phyloP scores from a whole-genome alignment of 2,113 vertebrate genomes.

The Leuciscus idus region DNA sequence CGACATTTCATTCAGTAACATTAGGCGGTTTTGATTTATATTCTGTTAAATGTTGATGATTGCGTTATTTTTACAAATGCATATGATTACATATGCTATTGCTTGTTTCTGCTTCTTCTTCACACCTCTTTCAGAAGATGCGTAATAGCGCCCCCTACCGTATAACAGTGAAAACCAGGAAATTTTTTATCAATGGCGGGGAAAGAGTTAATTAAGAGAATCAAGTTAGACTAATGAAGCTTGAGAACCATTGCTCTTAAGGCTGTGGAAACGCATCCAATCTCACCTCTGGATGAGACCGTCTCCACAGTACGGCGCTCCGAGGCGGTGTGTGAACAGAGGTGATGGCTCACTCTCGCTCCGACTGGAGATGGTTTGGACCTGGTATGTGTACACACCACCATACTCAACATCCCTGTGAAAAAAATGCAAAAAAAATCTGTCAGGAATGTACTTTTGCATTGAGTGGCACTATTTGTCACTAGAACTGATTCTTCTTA shows the following conservation, averaged over 20 bases:
- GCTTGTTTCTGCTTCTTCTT: no score
- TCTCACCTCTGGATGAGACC: slow-evolving; percentile 85
- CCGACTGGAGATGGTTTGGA: slow-evolving; percentile 80
- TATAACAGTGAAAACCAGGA: no score
- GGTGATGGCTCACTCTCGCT: slow-evolving; percentile 90
- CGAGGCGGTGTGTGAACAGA: slow-evolving; percentile 80
- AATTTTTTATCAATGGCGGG: no score
- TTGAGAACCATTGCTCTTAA: not conserved
- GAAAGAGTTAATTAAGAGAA: no score
- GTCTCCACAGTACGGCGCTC: slow-evolving; percentile 91
- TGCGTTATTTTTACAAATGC: no score
- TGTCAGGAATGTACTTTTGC: not conserved
- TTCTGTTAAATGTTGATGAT: no score
- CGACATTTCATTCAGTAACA: no score
- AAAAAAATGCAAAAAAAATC: not conserved
- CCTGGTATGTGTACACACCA: slow-evolving; percentile 83
- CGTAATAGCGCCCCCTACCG: no score
- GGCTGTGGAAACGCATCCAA: not conserved
- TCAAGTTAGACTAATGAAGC: no score
- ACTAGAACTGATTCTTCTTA: not conserved
- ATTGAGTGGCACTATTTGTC: not conserved
- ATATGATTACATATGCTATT: no score
- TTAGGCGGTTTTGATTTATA: no score
- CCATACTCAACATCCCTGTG: slow-evolving; percentile 83
- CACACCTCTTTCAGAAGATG: no score